Conservation (phyloP, 2,888 invertebrate genomes). For the Timandra comae region DNA sequence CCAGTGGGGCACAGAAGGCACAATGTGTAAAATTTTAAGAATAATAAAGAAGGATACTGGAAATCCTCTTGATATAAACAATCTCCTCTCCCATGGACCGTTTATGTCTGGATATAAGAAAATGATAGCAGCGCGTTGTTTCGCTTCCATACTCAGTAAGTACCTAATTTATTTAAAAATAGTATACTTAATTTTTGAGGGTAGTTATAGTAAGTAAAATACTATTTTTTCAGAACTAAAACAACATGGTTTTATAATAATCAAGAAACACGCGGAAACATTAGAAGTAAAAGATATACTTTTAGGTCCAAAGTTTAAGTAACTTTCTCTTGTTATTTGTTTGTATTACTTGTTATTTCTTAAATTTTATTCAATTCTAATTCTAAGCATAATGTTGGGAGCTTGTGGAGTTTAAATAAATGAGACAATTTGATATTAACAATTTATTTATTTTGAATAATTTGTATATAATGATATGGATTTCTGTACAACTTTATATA, state of each 20-base stretch:
- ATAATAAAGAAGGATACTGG: no score
- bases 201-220: neutral
- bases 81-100: constrained; percentile 40
- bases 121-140: constrained; percentile 50
- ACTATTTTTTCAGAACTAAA: constrained; percentile 59
- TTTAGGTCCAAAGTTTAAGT: constrained; percentile 39
- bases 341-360: constrained; percentile 4
- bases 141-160: constrained; percentile 58
- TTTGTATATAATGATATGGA: constrained; percentile 73
- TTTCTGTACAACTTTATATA: constrained; percentile 76
- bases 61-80: constrained; percentile 30
- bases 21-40: constrained; percentile 50
- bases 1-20: constrained; percentile 59
- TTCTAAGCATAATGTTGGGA: neutral
- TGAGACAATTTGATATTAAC: constrained; percentile 59
- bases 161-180: constrained; percentile 4
- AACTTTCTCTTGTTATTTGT: constrained; percentile 9
- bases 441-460: constrained; percentile 74
- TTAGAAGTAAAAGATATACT: constrained; percentile 44
- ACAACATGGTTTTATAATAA: constrained; percentile 46
- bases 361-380: constrained; percentile 1
- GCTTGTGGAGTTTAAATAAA: constrained; percentile 34
- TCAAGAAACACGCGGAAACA: constrained; percentile 41
- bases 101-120: constrained; percentile 29
- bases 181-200: no score